Evolutionary conservation across 2,113 vertebrate genomes (phyloP), one percentile per base, ranked within the genome.

Genomic region (Salvelinus alpinus): DNA sequence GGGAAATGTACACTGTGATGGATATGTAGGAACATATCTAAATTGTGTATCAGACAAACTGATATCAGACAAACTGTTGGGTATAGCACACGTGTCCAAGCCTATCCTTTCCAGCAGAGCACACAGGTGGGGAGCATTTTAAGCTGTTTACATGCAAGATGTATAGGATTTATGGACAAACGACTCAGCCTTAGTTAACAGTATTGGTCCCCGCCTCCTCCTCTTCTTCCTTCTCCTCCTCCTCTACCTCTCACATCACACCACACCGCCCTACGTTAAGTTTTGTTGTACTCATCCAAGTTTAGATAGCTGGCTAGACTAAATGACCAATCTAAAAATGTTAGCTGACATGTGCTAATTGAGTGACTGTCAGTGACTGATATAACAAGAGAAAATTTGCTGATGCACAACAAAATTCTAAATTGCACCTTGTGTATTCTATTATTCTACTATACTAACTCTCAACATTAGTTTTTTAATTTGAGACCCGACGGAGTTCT

Each of bases 101-200:
- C 68, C 65, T 76, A 87, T 85, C 72, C 57, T 81, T 68, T 78
- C 79, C 75, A 76, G 78, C 77, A 72, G 75, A 85, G 78, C 60
- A 70, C 83, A 72, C 84, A 80, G 87, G 82, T 85, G 80, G 75
- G 67, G 76, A 80, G 80, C 71, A 82, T 74, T 78, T 70, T 72
- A 67, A 76, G 80, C 84, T 86, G 84, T 88, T 87, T 89, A 78
- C 57, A 77, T 75, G 78, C 64, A 70, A 16, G 75, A 79, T 78
- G 79, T 74, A 80, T 83, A 77, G 76, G 34, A 73, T 64, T 76
- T 73, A 77, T 76, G 71, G 80, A 87, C 70, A 79, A 76, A 64
- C 71, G 69, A 73, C 76, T 80, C 77, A 80, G 82, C 82, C 75
- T 81, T 57, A 27, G 25, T 16, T 65, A 78, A 73, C 69, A 24